Percentiles rank a stretch among this genome's conserved stretches.
Evolutionary conservation across 1,140 invertebrate genomes (phyloP).

Genomic region (Pachyrhynchus sulphureomaculatus): DNA sequence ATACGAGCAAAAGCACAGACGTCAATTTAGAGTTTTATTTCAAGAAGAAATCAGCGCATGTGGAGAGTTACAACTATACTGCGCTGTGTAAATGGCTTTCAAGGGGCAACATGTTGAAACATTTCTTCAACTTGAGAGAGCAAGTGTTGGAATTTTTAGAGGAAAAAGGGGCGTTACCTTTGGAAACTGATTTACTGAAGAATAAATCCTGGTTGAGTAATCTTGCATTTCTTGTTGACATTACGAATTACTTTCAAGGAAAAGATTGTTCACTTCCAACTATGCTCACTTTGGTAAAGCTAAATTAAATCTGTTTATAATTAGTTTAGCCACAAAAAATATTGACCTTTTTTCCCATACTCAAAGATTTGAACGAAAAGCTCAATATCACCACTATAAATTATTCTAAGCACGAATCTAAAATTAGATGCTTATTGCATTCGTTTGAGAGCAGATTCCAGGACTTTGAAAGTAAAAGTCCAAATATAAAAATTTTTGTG

Average conservation of each 20-base stretch:
- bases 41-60: neutral
- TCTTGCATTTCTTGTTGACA: slow-evolving; percentile 1
- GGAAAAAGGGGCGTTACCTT: too few species aligned
- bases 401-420: neutral
- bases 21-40: neutral
- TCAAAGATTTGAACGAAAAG: too few species aligned
- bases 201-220: neutral
- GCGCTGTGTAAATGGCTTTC: too few species aligned
- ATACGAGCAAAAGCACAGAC: neutral
- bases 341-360: neutral
- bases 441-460: neutral
- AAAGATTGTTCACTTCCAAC: neutral
- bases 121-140: too few species aligned
- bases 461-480: neutral
- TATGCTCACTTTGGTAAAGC: neutral
- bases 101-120: too few species aligned
- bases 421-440: neutral
- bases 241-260: neutral
- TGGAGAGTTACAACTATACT: too few species aligned
- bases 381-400: neutral
- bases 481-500: neutral
- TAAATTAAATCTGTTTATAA: too few species aligned
- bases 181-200: too few species aligned
- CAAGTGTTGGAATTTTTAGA: too few species aligned
- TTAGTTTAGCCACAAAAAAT: neutral